phyloP scores from a whole-genome alignment of 2,113 vertebrate genomes.

The Panthera leo region DNA sequence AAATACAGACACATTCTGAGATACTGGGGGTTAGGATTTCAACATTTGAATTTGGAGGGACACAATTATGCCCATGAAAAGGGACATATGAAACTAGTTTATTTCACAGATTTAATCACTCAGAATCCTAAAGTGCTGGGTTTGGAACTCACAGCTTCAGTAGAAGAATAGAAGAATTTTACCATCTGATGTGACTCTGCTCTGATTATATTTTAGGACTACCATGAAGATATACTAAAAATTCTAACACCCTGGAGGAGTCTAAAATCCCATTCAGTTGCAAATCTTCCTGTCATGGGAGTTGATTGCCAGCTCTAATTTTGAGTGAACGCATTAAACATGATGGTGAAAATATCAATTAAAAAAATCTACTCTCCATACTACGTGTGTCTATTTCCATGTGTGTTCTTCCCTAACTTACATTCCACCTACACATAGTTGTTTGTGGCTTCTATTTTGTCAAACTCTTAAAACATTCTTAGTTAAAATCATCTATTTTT shows the following conservation, averaged over 20 bases:
- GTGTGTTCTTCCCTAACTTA: background rate
- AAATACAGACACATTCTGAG: background rate
- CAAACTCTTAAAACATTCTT: background rate
- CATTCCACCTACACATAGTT: background rate
- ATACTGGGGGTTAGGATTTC: background rate
- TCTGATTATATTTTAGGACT: conserved; percentile 59
- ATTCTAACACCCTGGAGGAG: background rate
- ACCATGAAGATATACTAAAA: background rate
- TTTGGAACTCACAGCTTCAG: background rate
- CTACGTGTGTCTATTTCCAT: background rate
- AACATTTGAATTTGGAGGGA: background rate
- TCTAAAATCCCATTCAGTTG: background rate
- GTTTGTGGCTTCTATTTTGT: background rate
- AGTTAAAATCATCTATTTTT: background rate
- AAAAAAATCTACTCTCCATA: conserved; percentile 22
- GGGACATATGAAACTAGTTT: background rate
- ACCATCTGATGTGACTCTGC: background rate
- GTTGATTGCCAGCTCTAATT: conserved; percentile 13
- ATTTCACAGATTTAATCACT: background rate
- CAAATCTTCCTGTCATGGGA: conserved; percentile 1
- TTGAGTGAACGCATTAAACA: conserved; percentile 34
- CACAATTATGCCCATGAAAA: background rate
- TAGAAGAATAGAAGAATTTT: background rate
- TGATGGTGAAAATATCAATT: background rate
- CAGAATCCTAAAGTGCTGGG: background rate